These are phyloP conservation scores for Psilopogon haemacephalus DNA, from an alignment of 2,113 vertebrate species.

Conservation along the genomic window DNA sequence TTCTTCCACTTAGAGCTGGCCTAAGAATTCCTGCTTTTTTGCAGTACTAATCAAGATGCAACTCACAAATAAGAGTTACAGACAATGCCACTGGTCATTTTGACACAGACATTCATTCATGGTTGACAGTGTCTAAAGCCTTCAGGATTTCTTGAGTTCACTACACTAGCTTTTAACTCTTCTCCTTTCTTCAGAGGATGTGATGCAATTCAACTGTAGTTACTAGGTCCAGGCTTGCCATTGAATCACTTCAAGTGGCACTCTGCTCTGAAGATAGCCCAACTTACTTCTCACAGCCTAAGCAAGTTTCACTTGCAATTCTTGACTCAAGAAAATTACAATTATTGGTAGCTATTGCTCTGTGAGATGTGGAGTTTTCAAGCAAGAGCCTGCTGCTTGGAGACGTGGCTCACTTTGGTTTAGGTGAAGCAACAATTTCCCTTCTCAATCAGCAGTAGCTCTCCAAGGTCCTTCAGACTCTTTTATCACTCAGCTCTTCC, in stretches of 20 bases:
- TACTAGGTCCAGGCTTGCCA: neutral
- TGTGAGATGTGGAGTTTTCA: neutral
- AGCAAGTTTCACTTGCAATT: neutral
- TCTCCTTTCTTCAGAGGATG: neutral
- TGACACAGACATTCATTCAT: neutral
- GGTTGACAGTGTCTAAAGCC: neutral
- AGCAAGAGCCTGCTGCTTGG: neutral
- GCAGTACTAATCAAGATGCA: neutral
- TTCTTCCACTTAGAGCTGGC: neutral
- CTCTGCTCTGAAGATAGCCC: neutral
- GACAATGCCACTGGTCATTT: neutral
- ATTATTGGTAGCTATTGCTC: neutral
- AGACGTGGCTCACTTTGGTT: fast-evolving
- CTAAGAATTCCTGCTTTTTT: neutral
- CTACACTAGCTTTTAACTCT: neutral
- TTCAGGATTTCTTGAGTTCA: neutral
- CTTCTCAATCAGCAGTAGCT: neutral
- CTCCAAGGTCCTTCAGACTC: slow-evolving; percentile 49
- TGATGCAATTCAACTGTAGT: neutral
- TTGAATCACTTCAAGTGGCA: neutral
- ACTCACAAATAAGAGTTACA: neutral
- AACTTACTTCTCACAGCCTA: neutral
- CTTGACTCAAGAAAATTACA: neutral
- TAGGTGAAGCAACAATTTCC: neutral
- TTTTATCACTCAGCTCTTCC: neutral